phyloP scores from a whole-genome alignment of 2,888 invertebrate genomes.

The Malacosoma neustria region DNA sequence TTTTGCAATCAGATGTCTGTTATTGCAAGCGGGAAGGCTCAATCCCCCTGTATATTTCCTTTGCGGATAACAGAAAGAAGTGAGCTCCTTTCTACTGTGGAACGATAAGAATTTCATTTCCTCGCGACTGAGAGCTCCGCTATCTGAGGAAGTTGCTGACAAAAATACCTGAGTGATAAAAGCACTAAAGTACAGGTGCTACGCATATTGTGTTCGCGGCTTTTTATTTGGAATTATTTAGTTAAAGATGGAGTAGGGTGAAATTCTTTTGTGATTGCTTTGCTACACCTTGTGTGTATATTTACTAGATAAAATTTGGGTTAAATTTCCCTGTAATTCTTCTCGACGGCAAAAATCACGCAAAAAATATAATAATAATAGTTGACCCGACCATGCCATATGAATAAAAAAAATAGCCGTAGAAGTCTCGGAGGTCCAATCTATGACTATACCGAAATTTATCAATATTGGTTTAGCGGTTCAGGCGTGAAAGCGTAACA shows the following conservation, averaged over 20 bases:
- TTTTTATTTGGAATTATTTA: conserved; percentile 26
- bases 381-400: too few relatives aligned
- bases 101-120: conserved; percentile 76
- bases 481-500: too few relatives aligned
- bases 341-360: too few relatives aligned
- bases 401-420: too few relatives aligned
- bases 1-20: conserved; percentile 60
- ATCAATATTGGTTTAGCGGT: too few relatives aligned
- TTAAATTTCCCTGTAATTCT: too few relatives aligned
- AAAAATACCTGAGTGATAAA: conserved; percentile 71
- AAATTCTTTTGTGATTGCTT: conserved; percentile 2
- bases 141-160: conserved; percentile 68
- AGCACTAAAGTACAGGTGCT: conserved; percentile 51
- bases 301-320: conserved; percentile 18
- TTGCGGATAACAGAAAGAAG: conserved; percentile 64
- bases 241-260: conserved; percentile 6
- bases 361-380: too few relatives aligned
- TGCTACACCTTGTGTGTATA: conserved; percentile 8
- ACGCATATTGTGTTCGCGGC: conserved; percentile 29
- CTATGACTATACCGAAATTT: too few relatives aligned
- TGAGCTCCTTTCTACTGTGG: conserved; percentile 57
- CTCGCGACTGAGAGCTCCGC: conserved; percentile 56
- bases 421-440: too few relatives aligned
- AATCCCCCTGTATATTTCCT: conserved; percentile 64
- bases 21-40: conserved; percentile 39